phyloP scores from a whole-genome alignment of 2,797 vertebrate genomes.

The Capromys pilorides region DNA sequence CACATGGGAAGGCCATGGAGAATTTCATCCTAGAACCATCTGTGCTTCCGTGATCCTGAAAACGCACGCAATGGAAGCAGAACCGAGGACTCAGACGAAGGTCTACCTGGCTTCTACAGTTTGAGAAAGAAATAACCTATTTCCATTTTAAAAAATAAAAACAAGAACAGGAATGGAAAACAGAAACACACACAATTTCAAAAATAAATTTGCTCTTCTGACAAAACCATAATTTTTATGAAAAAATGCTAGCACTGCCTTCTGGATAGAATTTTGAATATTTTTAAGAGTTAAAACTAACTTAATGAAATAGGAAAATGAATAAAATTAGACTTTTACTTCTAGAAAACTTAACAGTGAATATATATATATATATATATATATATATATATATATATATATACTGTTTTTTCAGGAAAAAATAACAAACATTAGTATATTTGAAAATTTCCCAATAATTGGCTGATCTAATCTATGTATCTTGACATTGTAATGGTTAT shows the following conservation, averaged over 20 bases:
- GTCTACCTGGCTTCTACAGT: background rate
- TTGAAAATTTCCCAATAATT: background rate
- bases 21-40: background rate
- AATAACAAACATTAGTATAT: slow-evolving; percentile 12
- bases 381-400: background rate
- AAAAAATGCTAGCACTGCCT: slow-evolving; percentile 26
- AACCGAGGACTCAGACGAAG: background rate
- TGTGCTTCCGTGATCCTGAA: background rate
- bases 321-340: slow-evolving; percentile 39
- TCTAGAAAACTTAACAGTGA: background rate
- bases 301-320: slow-evolving; percentile 36
- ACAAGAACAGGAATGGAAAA: background rate
- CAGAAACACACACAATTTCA: background rate
- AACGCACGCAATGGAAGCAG: background rate
- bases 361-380: no score
- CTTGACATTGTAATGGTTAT: background rate
- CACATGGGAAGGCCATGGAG: background rate
- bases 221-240: slow-evolving; percentile 35
- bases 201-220: slow-evolving; percentile 23
- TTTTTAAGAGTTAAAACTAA: slow-evolving; percentile 36
- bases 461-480: background rate
- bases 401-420: slow-evolving; percentile 27
- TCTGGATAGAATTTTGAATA: slow-evolving; percentile 43
- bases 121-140: background rate
- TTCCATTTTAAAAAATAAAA: background rate